Base-by-base conservation (phyloP, 2,888 invertebrate species). In the Pyralis farinalis region DNA sequence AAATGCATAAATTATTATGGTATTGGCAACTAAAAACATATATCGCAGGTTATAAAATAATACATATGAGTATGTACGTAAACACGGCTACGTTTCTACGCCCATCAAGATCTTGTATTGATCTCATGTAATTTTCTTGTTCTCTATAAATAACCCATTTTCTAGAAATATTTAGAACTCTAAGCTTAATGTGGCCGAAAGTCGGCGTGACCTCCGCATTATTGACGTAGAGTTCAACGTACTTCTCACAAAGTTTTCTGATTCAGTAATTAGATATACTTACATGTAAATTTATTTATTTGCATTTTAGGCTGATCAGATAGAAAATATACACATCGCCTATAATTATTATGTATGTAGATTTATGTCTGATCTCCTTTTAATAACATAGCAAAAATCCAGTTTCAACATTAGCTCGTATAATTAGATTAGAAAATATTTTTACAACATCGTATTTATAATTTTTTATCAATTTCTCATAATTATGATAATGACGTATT, bases 201-300 rank as follows among this genome's bases (percentile, higher is more conserved):
- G 39, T 45, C 46, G 47, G 48, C 56, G 49, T 50, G 59, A 60
- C 65, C 57, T 63, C 64, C 58, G 53, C 58, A 58, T 51, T 58
- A 65, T 52, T 54, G 62, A 53, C 51, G 56, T 47, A 50, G 57
- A 58, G 78, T 75, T 79, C 75, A 75, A 70, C 68, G 73, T 55
- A 61, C 73, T 46, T 48, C 47, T 44, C 37, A 49, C 58, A 59
- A 63, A 64, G 53, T 34, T 40, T 40, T 16, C 16, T 16, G 16
- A 16, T 11, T 40, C 11, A 21, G 29, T 29, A 34, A 40, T 34
- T 29, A 27, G 1, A 27, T 7, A 34, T 34, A 9, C 11, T 21
- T 29, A 11, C 25, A 8, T n/a, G 11, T 11, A 32, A 20, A 12
- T 9, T 7, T 1, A 16, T 16, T 9, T 32, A 16, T 32, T 32